Base-by-base conservation (phyloP, 37 sponge, comb jelly and placozoan genomes). In the Diacarnus erythraeanus region DNA sequence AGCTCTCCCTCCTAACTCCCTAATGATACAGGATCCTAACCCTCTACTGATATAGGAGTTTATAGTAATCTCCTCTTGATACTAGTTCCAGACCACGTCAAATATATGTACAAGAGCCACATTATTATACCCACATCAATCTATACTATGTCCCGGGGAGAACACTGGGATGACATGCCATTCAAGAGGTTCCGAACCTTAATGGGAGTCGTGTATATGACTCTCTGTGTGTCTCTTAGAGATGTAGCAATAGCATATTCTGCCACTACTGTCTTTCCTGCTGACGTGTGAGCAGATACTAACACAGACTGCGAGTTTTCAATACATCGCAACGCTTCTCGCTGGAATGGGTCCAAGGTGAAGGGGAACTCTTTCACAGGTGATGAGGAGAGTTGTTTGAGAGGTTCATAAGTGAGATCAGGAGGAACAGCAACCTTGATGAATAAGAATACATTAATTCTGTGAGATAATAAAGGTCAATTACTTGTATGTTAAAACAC, bases 171-270 rank as follows among this genome's bases (percentile, higher is more conserved):
- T n/a, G n/a, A n/a, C n/a, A n/a, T n/a, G n/a, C n/a, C n/a, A n/a
- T n/a, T n/a, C n/a, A 47, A 47, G 51, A 47, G 51, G 6, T 47
- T 47, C 10, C 51, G 6, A 2, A 94, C 95, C 90, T 97, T 98
- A 73, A 98, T 96, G 39, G 99, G 99, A 0, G 99, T 98, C 25
- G 99, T 98, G 86, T 98, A 98, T 17, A 98, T 98, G 75, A 98
- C 99, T 31, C 98, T 88, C 83, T 98, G 98, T 33, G 91, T 90
- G 76, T 98, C 94, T 25, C 86, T 54, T 26, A 98, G 88, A 0
- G 94, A 95, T 75, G 87, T 77, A 23, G 98, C 96, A 47, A 98
- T 95, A 54, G 98, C 98, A 74, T 97, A 97, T 89, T 97, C 98
- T 31, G 98, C 98, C 29, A 97, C 98, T 2, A 87, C 98, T 2